Conservation (phyloP, 2,797 vertebrate genomes). For the Molossus alvarezi region DNA sequence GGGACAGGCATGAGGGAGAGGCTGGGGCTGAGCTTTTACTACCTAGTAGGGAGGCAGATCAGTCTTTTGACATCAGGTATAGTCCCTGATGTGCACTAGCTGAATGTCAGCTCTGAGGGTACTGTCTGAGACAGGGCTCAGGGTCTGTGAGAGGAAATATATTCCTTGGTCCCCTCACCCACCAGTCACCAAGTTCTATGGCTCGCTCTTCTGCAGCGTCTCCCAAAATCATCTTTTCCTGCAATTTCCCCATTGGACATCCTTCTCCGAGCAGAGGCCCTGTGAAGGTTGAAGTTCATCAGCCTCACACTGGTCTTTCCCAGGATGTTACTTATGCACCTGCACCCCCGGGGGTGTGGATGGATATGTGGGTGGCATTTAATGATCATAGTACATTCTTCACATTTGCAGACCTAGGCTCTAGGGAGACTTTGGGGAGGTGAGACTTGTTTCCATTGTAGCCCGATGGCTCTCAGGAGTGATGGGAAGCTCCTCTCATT, state of each 20-base stretch:
- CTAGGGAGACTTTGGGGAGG: not conserved
- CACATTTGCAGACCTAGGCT: not conserved
- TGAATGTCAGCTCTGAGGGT: not conserved
- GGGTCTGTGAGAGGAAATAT: not conserved
- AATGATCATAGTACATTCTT: not conserved
- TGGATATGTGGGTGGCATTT: not conserved
- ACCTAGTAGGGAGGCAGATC: fast-evolving
- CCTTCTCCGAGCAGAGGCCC: not conserved
- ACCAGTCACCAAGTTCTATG: not conserved
- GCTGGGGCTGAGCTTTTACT: not conserved
- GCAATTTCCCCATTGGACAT: not conserved
- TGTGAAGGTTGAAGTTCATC: not conserved
- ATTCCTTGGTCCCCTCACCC: not conserved
- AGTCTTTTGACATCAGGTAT: fast-evolving
- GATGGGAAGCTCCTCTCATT: not conserved
- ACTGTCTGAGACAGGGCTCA: not conserved
- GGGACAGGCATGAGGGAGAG: not conserved
- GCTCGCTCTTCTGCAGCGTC: not conserved
- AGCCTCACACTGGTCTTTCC: not conserved
- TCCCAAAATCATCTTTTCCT: not conserved
- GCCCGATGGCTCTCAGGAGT: not conserved
- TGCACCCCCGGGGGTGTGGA: no score
- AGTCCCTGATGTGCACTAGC: not conserved
- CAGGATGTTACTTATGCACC: no score
- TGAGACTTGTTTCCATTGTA: not conserved